Evolutionary conservation across 2,113 vertebrate genomes (phyloP).

Genomic region (Vidua macroura): DNA sequence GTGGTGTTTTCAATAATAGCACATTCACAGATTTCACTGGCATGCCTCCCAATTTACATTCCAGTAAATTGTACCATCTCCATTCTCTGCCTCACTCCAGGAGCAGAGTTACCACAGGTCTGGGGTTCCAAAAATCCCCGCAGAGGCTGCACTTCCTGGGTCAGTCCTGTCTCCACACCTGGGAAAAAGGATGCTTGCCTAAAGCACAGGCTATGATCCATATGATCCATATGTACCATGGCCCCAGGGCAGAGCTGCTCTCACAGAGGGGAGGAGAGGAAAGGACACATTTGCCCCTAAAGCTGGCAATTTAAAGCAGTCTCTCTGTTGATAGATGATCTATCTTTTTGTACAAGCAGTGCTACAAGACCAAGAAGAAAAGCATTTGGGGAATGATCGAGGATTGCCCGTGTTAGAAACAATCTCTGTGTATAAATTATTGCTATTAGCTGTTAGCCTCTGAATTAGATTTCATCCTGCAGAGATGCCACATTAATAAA

Average conservation of each 20-base stretch:
- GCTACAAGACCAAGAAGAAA: neutral
- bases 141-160: neutral
- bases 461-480: neutral
- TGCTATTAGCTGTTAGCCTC: neutral
- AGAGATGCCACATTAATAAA: neutral
- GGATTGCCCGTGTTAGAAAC: neutral
- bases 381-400: neutral
- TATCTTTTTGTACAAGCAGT: neutral
- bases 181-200: neutral
- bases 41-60: neutral
- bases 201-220: neutral
- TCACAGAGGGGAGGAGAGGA: neutral
- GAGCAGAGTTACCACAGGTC: neutral
- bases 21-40: neutral
- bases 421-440: neutral
- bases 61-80: neutral
- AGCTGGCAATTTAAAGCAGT: neutral
- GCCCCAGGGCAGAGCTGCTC: neutral
- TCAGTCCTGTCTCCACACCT: neutral
- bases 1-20: neutral
- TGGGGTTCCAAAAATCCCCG: neutral
- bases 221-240: fast-evolving
- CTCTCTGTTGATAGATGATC: neutral
- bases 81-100: neutral
- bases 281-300: neutral